phyloP scores from a whole-genome alignment of 1,140 invertebrate species.

The Euwallacea similis region DNA sequence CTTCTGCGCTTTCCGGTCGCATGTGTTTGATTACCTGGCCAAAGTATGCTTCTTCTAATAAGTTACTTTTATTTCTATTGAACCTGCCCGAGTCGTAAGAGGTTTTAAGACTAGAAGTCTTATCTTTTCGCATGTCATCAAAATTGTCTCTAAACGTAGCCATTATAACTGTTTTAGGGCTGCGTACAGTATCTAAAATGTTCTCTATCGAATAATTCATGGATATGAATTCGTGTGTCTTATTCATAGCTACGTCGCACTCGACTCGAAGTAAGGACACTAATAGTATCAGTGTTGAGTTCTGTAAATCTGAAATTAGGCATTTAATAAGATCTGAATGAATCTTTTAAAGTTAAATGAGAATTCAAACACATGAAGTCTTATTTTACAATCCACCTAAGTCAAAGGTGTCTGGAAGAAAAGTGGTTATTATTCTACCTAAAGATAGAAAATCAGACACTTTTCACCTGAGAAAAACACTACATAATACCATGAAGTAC shows the following conservation, averaged over 20 bases:
- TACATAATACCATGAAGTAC: too few species aligned
- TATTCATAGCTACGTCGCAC: slow-evolving; percentile 11
- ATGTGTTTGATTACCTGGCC: slow-evolving; percentile 41
- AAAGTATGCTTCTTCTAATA: slow-evolving; percentile 40
- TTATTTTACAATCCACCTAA: too few species aligned
- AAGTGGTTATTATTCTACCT: too few species aligned
- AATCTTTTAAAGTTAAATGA: too few species aligned
- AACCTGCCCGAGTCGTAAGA: not conserved
- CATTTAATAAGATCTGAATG: not conserved
- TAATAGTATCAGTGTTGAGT: slow-evolving; percentile 45
- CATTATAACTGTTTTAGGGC: slow-evolving; percentile 33
- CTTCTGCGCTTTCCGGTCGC: slow-evolving; percentile 10
- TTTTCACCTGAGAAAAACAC: too few species aligned
- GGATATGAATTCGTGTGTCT: not conserved
- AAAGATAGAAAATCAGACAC: too few species aligned
- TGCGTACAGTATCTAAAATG: slow-evolving; percentile 39
- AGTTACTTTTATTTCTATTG: slow-evolving; percentile 25
- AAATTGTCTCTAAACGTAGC: slow-evolving; percentile 15
- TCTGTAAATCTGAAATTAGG: slow-evolving; percentile 47
- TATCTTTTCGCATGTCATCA: slow-evolving; percentile 22
- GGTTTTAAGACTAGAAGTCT: too few species aligned
- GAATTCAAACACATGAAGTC: too few species aligned
- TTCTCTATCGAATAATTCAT: slow-evolving; percentile 29
- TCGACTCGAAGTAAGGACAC: slow-evolving; percentile 45
- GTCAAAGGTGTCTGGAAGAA: too few species aligned